Percentiles rank a stretch among this genome's conserved stretches.
Conservation (phyloP, 2,113 vertebrate genomes). For the Eudyptes chrysolophus region DNA sequence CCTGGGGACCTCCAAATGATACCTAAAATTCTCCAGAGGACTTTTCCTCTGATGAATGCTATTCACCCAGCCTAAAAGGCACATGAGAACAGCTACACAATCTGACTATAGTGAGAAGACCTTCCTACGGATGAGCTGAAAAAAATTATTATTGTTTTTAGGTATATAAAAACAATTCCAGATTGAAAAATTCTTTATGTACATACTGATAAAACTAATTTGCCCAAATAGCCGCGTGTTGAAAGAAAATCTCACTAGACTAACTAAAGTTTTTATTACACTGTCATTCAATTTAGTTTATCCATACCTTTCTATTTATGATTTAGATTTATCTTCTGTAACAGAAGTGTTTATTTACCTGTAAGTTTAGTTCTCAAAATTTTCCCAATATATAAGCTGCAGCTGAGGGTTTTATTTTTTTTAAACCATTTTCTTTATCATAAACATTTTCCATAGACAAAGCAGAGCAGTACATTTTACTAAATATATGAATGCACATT, state of each 20-base stretch:
- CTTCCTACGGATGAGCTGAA: not conserved
- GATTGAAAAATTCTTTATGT: not conserved
- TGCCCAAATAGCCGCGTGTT: not conserved
- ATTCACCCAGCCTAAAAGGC: not conserved
- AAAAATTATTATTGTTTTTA: not conserved
- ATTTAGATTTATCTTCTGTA: constrained; percentile 12
- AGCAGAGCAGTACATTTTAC: not conserved
- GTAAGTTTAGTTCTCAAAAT: not conserved
- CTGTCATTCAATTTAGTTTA: not conserved
- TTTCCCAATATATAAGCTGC: not conserved
- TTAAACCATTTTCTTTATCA: not conserved
- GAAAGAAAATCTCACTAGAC: not conserved
- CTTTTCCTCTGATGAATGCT: not conserved
- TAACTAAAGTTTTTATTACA: not conserved
- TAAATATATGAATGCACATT: not conserved
- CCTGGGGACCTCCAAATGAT: not conserved
- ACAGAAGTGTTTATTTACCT: not conserved
- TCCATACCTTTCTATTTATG: not conserved
- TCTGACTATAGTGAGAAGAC: not conserved
- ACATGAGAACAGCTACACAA: not conserved
- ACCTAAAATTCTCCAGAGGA: not conserved
- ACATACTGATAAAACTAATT: not conserved
- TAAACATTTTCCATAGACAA: not conserved
- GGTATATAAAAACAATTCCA: not conserved
- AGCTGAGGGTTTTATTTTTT: not conserved